Evolutionary conservation across 2,888 invertebrate species (phyloP).

Genomic region (Oeneis ivallda): DNA sequence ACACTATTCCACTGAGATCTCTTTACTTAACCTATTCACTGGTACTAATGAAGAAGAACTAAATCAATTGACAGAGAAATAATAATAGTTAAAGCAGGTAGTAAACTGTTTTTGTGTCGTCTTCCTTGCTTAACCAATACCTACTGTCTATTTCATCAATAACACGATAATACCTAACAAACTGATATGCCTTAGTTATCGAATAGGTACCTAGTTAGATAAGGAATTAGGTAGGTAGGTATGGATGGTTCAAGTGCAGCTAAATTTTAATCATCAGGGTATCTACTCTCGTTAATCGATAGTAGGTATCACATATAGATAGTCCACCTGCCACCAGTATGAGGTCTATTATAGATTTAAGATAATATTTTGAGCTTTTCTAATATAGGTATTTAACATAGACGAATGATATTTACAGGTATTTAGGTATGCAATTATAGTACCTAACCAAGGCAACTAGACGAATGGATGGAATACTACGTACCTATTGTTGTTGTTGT

Average conservation of each 20-base stretch:
- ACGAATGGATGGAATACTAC: too few relatives aligned
- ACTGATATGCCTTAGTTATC: slow-evolving; percentile 63
- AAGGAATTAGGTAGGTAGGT: slow-evolving; percentile 54
- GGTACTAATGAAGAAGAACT: background rate
- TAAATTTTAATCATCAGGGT: background rate
- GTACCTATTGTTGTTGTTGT: too few relatives aligned
- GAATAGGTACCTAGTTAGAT: slow-evolving; percentile 42
- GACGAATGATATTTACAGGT: too few relatives aligned
- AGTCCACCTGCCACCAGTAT: too few relatives aligned
- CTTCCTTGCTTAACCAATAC: slow-evolving; percentile 7
- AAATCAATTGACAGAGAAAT: background rate
- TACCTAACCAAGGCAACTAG: too few relatives aligned
- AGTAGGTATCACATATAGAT: too few relatives aligned
- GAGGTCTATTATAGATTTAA: too few relatives aligned
- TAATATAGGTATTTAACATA: too few relatives aligned
- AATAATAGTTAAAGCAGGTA: too few relatives aligned
- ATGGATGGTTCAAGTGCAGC: slow-evolving; percentile 43
- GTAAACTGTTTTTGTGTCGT: background rate
- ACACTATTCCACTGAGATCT: background rate
- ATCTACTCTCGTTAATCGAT: background rate
- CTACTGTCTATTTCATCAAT: slow-evolving; percentile 40
- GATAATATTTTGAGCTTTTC: too few relatives aligned
- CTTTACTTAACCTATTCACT: background rate
- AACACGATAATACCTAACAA: slow-evolving; percentile 52
- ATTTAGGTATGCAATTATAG: too few relatives aligned